These are phyloP conservation scores for Drosophila eugracilis DNA, from an alignment of 1,140 invertebrate genomes.

Conservation along the genomic window DNA sequence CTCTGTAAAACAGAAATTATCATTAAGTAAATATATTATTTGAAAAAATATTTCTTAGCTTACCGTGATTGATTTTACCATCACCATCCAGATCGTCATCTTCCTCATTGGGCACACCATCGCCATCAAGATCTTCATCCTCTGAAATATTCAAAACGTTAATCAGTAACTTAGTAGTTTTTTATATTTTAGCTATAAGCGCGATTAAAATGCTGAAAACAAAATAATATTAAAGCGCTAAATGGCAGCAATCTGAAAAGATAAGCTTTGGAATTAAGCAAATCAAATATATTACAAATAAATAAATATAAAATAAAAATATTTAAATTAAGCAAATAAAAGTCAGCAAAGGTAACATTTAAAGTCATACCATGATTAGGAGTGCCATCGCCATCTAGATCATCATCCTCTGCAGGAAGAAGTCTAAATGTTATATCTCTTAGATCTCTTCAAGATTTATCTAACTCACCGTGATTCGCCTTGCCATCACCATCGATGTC, in stretches of 20 bases:
- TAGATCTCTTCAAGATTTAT: neutral
- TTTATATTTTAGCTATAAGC: neutral
- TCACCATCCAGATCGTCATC: slow-evolving; percentile 81
- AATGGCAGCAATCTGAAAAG: slow-evolving; percentile 10
- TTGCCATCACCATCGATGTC: slow-evolving; percentile 81
- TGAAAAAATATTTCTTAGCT: slow-evolving; percentile 25
- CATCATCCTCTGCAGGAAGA: slow-evolving; percentile 62
- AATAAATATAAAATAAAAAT: neutral
- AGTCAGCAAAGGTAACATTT: neutral
- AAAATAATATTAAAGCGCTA: neutral
- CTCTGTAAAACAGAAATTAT: slow-evolving; percentile 34
- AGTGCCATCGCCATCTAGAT: slow-evolving; percentile 79
- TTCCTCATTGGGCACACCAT: slow-evolving; percentile 71
- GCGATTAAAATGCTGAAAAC: neutral
- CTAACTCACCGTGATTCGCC: slow-evolving; percentile 53
- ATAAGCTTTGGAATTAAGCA: neutral
- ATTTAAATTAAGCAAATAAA: neutral
- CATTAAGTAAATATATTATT: neutral
- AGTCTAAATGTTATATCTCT: neutral
- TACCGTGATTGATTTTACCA: slow-evolving; percentile 67
- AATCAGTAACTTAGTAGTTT: neutral
- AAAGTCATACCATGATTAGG: slow-evolving; percentile 54
- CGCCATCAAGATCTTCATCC: slow-evolving; percentile 77
- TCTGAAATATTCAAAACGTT: slow-evolving; percentile 27
- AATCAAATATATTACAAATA: neutral